Conservation (phyloP, 2,797 vertebrate species). For the Platalea minor region DNA sequence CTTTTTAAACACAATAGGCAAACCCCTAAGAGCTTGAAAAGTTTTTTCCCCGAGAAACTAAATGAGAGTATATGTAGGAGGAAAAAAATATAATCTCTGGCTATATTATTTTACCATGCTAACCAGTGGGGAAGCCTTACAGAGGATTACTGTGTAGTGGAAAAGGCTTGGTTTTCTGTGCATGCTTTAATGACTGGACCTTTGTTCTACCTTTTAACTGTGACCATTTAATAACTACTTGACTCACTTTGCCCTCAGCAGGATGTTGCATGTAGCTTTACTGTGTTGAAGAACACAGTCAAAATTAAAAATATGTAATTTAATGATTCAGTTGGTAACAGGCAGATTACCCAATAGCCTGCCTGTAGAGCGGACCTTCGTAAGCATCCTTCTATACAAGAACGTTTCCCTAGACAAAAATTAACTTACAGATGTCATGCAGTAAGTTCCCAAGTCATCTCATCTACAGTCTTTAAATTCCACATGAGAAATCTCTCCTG, state of each 20-base stretch:
- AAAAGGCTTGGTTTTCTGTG: background rate
- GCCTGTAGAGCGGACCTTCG: background rate
- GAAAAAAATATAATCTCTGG: background rate
- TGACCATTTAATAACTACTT: slow-evolving; percentile 9
- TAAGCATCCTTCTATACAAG: background rate
- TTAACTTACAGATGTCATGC: background rate
- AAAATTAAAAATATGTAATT: background rate
- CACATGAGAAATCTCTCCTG: background rate
- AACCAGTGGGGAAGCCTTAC: background rate
- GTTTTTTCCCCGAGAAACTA: background rate
- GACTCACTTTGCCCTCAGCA: slow-evolving; percentile 5
- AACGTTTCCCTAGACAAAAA: background rate
- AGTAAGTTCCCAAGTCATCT: background rate
- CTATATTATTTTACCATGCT: background rate
- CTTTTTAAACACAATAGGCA: background rate
- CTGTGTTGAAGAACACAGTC: background rate
- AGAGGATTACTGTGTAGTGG: background rate
- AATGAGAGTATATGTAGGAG: background rate
- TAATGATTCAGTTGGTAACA: background rate
- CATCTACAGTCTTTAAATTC: background rate
- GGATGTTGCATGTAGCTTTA: background rate
- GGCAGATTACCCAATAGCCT: background rate
- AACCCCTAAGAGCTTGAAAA: background rate
- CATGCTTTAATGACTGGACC: background rate
- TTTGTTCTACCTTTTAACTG: slow-evolving; percentile 7